Evolutionary conservation across 2,113 vertebrate genomes (phyloP).

Genomic region (Melanotaenia duboulayi): DNA sequence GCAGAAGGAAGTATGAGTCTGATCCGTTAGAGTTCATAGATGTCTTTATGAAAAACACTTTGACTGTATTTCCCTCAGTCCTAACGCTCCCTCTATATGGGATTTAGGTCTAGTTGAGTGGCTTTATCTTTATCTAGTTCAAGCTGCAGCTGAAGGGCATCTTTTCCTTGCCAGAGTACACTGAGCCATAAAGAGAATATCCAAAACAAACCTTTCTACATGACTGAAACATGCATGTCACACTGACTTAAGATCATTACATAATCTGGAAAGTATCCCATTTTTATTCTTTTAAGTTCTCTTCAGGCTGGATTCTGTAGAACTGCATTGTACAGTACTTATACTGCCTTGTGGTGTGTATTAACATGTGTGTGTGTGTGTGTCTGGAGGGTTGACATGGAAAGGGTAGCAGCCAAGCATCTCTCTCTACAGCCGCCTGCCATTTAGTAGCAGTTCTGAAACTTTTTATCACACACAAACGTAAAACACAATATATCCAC

Average conservation of each 20-base stretch:
- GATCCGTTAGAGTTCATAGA: neutral
- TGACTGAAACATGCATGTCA: slow-evolving; percentile 15
- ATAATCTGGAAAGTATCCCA: neutral
- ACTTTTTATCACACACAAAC: slow-evolving; percentile 13
- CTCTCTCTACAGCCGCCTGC: slow-evolving; percentile 56
- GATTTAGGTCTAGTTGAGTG: neutral
- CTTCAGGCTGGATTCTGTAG: neutral
- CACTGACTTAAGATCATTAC: slow-evolving; percentile 6
- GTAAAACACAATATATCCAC: neutral
- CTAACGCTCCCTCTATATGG: neutral
- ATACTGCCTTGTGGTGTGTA: neutral
- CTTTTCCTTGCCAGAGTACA: slow-evolving; percentile 5
- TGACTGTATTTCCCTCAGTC: neutral
- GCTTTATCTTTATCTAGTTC: slow-evolving; percentile 31
- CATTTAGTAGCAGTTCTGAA: slow-evolving; percentile 27
- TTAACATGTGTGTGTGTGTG: neutral
- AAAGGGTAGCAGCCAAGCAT: slow-evolving; percentile 67
- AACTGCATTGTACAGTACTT: neutral
- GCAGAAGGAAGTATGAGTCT: slow-evolving; percentile 6
- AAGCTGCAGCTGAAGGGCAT: slow-evolving; percentile 9
- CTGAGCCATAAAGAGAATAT: slow-evolving; percentile 10
- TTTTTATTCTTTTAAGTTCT: neutral
- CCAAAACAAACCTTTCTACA: slow-evolving; percentile 15
- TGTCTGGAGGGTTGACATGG: slow-evolving; percentile 20
- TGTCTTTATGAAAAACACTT: neutral